Base-by-base conservation (phyloP, 2,888 invertebrate genomes). In the Lithophane ornitopus region DNA sequence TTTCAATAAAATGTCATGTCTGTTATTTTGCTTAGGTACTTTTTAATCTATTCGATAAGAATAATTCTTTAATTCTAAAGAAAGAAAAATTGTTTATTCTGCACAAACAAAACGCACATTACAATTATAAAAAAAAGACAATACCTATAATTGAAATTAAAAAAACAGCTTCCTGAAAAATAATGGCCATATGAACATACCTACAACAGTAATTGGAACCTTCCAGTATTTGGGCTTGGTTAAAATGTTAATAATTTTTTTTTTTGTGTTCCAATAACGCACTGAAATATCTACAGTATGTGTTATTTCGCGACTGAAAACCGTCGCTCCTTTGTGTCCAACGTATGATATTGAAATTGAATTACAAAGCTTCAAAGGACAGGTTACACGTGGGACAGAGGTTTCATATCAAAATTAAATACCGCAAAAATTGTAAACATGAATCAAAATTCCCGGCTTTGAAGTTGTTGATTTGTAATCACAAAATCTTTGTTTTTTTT, bases 391-490 rank as follows among this genome's bases (percentile, higher is more conserved):
- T 4, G 26, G 56, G n/a, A 34, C 44, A 46, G 54, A 41, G 39
- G 28, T 34, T 41, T 34, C n/a, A 39, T 72, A 68, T 63, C 56
- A 46, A 78, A 81, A 81, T 84, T 58, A 78, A 84, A 86, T 84
- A 75, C 70, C 71, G 70, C 39, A 75, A 74, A 80, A 67, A 67
- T 68, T 70, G 22, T 22, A 58, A 22, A 34, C 61, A 11, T 41
- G 34, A 70, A 70, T 62, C 16, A 70, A 80, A 80, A 62, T 67
- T 49, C n/a, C n/a, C 16, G 14, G 26, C 39, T 62, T 70, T 22
- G 6, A 44, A 11, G 26, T 62, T 28, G 12, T 41, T 26, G 34
- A 14, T 19, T 58, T 61, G 49, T 16, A 22, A 34, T 58, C 34
- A 14, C 8, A 28, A 34, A 6, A 34, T 34, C 34, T 34, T 34